These are phyloP conservation scores for Microctenopoma steveboyesi DNA, from an alignment of 2,797 vertebrate species.

Conservation along the genomic window DNA sequence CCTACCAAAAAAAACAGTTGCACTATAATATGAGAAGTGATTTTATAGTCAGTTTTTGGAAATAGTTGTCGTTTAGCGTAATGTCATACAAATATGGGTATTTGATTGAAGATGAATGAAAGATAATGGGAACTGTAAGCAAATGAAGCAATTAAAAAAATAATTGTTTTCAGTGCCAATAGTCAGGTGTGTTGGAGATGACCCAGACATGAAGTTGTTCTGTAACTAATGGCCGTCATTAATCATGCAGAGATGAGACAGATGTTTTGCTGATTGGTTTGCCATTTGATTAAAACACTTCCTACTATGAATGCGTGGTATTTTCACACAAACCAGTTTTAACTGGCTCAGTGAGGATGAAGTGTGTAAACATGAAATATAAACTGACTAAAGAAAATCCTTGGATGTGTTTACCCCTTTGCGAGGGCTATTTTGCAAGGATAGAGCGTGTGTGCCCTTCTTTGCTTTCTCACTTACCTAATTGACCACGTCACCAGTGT, in stretches of 20 bases:
- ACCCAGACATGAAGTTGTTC: neutral
- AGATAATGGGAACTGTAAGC: neutral
- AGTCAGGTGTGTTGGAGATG: neutral
- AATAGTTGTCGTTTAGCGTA: neutral
- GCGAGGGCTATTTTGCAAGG: slow-evolving; percentile 5
- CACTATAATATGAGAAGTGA: slow-evolving; percentile 10
- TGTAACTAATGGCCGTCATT: neutral
- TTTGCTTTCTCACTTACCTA: slow-evolving; percentile 8
- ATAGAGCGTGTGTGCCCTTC: slow-evolving; percentile 12
- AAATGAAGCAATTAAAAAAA: neutral
- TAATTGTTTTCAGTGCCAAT: neutral
- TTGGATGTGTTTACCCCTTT: neutral
- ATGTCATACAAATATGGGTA: neutral
- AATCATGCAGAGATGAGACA: neutral
- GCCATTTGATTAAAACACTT: neutral
- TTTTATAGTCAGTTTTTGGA: neutral
- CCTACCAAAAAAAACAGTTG: slow-evolving; percentile 37
- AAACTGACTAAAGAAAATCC: neutral
- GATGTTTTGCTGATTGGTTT: neutral
- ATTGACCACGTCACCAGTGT: slow-evolving; percentile 36
- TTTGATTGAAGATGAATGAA: neutral
- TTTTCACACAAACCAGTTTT: neutral
- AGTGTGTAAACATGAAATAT: neutral
- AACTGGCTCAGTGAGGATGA: neutral
- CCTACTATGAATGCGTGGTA: neutral